phyloP scores from a whole-genome alignment of 2,113 vertebrate species.

The Psittacus erithacus region DNA sequence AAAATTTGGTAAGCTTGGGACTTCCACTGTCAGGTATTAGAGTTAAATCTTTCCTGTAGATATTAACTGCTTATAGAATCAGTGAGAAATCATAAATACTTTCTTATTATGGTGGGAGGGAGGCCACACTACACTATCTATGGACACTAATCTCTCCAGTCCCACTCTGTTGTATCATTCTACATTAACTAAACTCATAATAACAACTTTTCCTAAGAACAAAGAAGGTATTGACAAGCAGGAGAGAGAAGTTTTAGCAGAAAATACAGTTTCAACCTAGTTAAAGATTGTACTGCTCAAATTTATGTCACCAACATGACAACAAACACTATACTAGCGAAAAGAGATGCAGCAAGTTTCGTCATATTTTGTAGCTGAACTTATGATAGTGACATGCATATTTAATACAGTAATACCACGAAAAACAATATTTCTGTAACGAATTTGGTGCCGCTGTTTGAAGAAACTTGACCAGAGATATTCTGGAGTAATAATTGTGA shows the following conservation, averaged over 20 bases:
- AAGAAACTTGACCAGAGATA: neutral
- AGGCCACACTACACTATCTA: neutral
- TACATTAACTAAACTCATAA: neutral
- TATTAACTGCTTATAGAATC: neutral
- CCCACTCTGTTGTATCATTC: neutral
- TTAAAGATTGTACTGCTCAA: neutral
- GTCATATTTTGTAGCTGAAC: neutral
- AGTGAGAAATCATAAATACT: neutral
- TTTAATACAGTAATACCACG: neutral
- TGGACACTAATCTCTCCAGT: neutral
- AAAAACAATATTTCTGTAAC: neutral
- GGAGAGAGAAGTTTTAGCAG: neutral
- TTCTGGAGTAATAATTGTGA: neutral
- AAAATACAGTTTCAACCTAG: neutral
- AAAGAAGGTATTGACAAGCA: neutral
- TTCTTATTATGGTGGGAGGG: neutral
- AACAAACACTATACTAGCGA: neutral
- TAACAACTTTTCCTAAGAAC: neutral
- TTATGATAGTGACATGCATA: neutral
- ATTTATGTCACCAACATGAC: neutral
- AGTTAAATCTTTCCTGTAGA: neutral
- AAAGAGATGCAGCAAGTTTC: neutral
- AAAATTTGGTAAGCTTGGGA: neutral
- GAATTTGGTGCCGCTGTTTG: neutral
- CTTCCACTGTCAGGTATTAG: neutral